These are phyloP conservation scores for Sebastiscus albofasciatus DNA, from an alignment of 2,797 vertebrate species.

Conservation along the genomic window DNA sequence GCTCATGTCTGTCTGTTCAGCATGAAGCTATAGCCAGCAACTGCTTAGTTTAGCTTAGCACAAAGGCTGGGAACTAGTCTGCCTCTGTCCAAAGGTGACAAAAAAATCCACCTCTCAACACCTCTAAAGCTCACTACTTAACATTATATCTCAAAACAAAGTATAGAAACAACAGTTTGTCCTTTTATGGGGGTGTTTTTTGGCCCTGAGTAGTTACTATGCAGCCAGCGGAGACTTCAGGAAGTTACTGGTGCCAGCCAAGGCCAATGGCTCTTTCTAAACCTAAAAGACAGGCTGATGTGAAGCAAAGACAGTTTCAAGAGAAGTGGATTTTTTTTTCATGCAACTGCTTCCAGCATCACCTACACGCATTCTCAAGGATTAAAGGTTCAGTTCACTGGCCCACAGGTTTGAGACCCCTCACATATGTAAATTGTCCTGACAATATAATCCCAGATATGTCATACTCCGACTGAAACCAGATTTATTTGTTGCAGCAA, in stretches of 20 bases:
- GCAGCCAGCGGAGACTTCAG: background rate
- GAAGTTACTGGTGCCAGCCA: background rate
- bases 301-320: background rate
- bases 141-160: background rate
- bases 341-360: background rate
- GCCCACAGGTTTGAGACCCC: background rate
- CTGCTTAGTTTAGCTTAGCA: background rate
- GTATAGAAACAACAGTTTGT: background rate
- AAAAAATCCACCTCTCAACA: background rate
- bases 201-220: background rate
- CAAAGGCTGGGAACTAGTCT: background rate
- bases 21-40: background rate
- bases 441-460: background rate
- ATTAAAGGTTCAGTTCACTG: background rate
- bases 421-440: background rate
- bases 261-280: background rate
- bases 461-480: background rate
- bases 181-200: background rate
- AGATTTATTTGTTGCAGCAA: background rate
- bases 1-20: background rate
- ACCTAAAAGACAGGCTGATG: background rate
- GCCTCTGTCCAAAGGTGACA: background rate
- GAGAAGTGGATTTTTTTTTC: background rate
- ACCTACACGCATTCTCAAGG: background rate
- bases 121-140: background rate